Evolutionary conservation across 2,113 vertebrate species (phyloP).

Genomic region (Grallaria varia): DNA sequence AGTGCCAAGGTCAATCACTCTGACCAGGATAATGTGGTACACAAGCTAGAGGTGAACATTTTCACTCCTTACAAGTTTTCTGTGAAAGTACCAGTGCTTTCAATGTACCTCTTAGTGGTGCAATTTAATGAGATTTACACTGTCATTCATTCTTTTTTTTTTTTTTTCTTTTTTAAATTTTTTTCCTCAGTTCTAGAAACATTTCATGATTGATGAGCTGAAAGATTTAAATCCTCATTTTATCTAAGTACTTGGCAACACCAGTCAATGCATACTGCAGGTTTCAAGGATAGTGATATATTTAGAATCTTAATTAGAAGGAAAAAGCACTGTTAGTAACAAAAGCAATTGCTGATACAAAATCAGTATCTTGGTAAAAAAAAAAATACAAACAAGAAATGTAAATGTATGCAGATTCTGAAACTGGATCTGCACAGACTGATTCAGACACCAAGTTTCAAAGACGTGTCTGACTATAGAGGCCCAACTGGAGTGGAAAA

Average conservation of each 20-base stretch:
- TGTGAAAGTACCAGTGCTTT: neutral
- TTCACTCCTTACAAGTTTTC: neutral
- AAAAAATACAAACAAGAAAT: neutral
- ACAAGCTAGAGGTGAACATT: neutral
- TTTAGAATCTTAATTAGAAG: neutral
- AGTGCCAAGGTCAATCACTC: neutral
- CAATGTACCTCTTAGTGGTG: neutral
- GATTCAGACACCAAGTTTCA: neutral
- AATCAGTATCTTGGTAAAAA: neutral
- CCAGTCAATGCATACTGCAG: neutral
- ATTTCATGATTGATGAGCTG: neutral
- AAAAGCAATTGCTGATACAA: neutral
- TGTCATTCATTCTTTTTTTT: neutral
- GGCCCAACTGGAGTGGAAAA: neutral
- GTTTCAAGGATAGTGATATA: neutral
- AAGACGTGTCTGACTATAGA: neutral
- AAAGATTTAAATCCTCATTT: neutral
- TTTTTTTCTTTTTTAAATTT: neutral
- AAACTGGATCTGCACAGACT: neutral
- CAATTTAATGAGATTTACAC: neutral
- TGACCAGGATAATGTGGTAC: neutral
- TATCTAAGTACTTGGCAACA: neutral
- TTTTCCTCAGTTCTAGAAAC: neutral
- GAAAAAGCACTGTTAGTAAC: neutral
- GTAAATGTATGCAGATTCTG: neutral